These are phyloP conservation scores for Amblyjoppa fuscipennis DNA, from an alignment of 2,888 invertebrate genomes.

Conservation along the genomic window DNA sequence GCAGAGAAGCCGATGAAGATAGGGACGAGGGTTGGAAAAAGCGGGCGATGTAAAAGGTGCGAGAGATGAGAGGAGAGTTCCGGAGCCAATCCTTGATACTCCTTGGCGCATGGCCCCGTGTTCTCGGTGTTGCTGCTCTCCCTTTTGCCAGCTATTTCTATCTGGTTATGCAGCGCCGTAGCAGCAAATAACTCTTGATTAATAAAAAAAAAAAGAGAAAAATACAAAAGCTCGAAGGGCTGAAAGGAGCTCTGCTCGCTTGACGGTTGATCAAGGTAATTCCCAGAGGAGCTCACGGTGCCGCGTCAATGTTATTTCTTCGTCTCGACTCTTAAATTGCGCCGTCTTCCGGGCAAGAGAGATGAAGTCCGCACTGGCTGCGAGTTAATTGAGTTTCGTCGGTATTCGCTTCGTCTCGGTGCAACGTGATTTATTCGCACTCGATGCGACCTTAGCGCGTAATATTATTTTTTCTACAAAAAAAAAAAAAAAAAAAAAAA, in stretches of 20 bases:
- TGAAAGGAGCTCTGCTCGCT: conserved; percentile 21
- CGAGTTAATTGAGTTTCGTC: background rate
- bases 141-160: conserved; percentile 27
- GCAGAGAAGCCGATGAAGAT: conserved; percentile 45
- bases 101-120: conserved; percentile 24
- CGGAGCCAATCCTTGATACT: conserved; percentile 56
- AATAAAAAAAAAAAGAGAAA: conserved; percentile 54
- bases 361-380: background rate
- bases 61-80: conserved; percentile 26
- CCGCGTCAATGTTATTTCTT: conserved; percentile 53
- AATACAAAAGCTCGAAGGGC: conserved; percentile 1
- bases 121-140: background rate
- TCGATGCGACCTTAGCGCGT: background rate
- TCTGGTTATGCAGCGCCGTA: conserved; percentile 53
- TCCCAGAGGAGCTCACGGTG: conserved; percentile 49
- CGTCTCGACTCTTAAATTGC: background rate
- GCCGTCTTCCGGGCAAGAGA: conserved; percentile 5
- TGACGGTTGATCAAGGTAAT: conserved; percentile 64
- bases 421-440: background rate
- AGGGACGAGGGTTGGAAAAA: conserved; percentile 30
- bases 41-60: conserved; percentile 32
- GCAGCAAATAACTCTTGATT: conserved; percentile 66
- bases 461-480: background rate
- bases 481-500: background rate
- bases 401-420: conserved; percentile 3